These are phyloP conservation scores for Phenacoccus solenopsis DNA, from an alignment of 1,140 invertebrate species.

Conservation along the genomic window DNA sequence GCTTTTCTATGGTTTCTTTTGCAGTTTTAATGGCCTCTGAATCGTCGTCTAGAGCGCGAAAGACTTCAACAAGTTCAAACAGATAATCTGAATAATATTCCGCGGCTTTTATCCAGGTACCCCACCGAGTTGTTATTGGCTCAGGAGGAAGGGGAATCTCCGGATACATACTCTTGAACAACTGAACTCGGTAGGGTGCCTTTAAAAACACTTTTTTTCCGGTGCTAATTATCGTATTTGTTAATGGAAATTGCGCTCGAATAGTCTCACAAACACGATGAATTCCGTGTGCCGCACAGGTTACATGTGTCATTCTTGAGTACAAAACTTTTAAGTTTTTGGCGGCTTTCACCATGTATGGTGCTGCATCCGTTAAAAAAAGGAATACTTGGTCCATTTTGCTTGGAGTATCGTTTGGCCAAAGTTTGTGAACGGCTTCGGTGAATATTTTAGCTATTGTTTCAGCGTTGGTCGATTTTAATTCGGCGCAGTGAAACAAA, in stretches of 20 bases:
- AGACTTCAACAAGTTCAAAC: no score
- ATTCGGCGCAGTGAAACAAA: background rate
- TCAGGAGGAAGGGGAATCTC: conserved; percentile 18
- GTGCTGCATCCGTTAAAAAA: background rate
- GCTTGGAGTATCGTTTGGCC: background rate
- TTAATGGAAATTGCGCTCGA: background rate
- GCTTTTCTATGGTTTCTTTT: no score
- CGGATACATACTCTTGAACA: background rate
- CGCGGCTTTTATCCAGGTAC: conserved; percentile 7
- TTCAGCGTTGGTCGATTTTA: background rate
- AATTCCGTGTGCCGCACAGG: background rate
- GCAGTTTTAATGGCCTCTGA: no score
- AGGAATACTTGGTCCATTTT: background rate
- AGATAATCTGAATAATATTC: conserved; percentile 8
- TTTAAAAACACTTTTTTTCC: conserved; percentile 4
- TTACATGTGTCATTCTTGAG: background rate
- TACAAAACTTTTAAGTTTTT: conserved; percentile 8
- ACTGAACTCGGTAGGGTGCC: background rate
- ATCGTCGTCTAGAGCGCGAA: no score
- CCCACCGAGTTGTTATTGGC: conserved; percentile 13
- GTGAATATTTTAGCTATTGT: background rate
- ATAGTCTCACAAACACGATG: background rate
- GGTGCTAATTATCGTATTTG: background rate
- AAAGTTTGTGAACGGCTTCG: background rate
- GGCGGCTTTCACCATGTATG: conserved; percentile 15